phyloP scores from a whole-genome alignment of 64 coral and sea anemone species.

The Montipora efflorescens region DNA sequence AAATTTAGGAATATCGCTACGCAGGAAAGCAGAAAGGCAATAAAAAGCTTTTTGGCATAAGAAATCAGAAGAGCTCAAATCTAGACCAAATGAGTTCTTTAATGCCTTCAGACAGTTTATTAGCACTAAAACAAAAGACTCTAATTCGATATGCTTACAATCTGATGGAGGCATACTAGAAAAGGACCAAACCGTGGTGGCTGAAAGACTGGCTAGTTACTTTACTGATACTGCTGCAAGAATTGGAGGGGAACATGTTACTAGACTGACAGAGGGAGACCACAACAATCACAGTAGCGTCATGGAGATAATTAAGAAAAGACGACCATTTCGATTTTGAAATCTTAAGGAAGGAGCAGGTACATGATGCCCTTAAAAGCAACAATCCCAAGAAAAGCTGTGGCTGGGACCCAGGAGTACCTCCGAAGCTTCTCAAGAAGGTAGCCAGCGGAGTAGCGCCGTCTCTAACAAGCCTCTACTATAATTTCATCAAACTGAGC shows the following conservation, averaged over 20 bases:
- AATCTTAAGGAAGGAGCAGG: neutral
- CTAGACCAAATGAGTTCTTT: conserved; percentile 19
- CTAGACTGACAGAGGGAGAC: neutral
- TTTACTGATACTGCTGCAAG: neutral
- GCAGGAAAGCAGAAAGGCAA: neutral
- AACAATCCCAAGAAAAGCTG: neutral
- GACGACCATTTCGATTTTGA: neutral
- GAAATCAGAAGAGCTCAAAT: conserved; percentile 5
- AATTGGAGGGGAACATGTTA: neutral
- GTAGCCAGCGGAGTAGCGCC: neutral
- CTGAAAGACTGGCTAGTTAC: neutral
- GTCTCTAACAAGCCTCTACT: conserved; percentile 13
- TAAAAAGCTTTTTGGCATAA: neutral
- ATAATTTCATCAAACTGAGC: conserved; percentile 12
- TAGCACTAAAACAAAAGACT: neutral
- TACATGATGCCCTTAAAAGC: too few relatives aligned
- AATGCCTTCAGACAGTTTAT: conserved; percentile 28
- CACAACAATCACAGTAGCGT: neutral
- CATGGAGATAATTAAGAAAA: neutral
- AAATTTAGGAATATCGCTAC: neutral
- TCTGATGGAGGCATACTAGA: neutral
- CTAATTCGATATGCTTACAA: neutral
- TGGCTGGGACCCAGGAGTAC: neutral
- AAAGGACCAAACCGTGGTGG: neutral
- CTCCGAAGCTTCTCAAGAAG: conserved; percentile 10